Conservation (phyloP, 2,888 invertebrate genomes). For the Timema podura region DNA sequence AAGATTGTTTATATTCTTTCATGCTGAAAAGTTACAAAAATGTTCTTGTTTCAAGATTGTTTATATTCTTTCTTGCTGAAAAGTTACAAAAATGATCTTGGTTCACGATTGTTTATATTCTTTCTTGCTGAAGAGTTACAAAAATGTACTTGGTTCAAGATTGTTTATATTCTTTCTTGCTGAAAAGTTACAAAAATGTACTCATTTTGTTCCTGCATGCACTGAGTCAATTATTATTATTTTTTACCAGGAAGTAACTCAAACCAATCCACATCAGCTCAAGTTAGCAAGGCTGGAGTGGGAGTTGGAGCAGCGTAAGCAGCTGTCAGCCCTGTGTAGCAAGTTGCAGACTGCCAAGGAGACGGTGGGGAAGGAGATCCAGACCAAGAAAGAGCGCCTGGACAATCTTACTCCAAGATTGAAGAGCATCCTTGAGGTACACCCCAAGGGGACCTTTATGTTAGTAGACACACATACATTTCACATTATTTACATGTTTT, state of each 20-base stretch:
- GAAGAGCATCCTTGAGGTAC: slow-evolving; percentile 57
- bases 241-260: slow-evolving; percentile 57
- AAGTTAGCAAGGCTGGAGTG: slow-evolving; percentile 84
- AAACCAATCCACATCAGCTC: slow-evolving; percentile 69
- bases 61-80: no score
- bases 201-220: not conserved
- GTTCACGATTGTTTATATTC: no score
- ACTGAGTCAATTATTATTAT: slow-evolving; percentile 14
- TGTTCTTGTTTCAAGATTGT: no score
- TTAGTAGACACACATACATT: no score
- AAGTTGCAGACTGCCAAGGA: slow-evolving; percentile 74
- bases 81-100: no score
- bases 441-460: no score
- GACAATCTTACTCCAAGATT: slow-evolving; percentile 80
- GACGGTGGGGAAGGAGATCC: slow-evolving; percentile 67
- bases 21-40: no score
- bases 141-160: no score
- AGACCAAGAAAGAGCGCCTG: slow-evolving; percentile 68
- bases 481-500: no score
- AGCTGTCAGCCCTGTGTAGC: slow-evolving; percentile 70
- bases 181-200: not conserved
- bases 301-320: slow-evolving; percentile 85
- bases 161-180: no score
- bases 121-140: no score
- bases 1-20: no score